These are phyloP conservation scores for Hapalemur alaotrensis DNA, from an alignment of 2,797 vertebrate genomes.

Conservation along the genomic window DNA sequence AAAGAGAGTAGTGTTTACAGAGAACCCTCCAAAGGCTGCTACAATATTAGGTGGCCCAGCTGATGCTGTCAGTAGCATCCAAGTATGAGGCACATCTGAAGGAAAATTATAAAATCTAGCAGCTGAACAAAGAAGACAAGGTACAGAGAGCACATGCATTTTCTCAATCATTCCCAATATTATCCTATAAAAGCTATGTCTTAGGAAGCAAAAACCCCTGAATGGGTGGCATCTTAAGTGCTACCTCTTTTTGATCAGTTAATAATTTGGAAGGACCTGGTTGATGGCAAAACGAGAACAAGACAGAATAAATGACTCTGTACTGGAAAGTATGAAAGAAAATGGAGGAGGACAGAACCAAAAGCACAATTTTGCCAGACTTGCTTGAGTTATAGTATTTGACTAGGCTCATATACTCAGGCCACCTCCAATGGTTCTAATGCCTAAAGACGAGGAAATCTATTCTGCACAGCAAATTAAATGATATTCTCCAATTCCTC, in stretches of 20 bases:
- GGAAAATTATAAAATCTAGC: neutral
- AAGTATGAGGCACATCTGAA: neutral
- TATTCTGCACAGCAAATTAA: neutral
- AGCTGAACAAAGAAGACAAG: neutral
- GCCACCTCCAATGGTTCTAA: neutral
- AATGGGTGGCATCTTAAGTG: neutral
- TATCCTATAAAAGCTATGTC: neutral
- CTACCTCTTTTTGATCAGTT: neutral
- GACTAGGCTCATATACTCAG: neutral
- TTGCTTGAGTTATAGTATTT: neutral
- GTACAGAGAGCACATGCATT: neutral
- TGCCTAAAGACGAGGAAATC: neutral
- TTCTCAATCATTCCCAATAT: constrained; percentile 12
- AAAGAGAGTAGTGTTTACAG: neutral
- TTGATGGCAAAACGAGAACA: neutral
- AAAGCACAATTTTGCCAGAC: neutral
- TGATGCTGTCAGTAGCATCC: neutral
- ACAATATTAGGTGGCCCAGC: neutral
- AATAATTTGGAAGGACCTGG: neutral
- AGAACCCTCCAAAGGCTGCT: neutral
- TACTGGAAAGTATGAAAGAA: neutral
- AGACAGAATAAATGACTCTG: neutral
- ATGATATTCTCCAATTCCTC: neutral
- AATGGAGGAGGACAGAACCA: neutral
- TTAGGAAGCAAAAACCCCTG: constrained; percentile 16